Conservation (phyloP, 2,888 invertebrate genomes). For the Hemithea aestivaria region DNA sequence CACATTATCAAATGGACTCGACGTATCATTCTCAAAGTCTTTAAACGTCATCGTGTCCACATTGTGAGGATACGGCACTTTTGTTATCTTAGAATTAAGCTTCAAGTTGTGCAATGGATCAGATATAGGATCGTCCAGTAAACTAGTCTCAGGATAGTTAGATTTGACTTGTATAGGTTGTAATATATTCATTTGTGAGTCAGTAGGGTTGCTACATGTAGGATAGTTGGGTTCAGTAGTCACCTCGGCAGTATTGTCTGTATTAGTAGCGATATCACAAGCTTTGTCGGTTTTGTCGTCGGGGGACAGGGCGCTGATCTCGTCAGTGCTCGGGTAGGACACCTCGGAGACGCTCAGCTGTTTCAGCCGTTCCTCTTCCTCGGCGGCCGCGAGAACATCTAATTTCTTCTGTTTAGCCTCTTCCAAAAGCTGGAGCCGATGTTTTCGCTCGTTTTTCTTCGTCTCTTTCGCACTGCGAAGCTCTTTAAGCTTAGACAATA, state of each 20-base stretch:
- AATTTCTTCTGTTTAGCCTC: conserved; percentile 76
- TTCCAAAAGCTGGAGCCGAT: conserved; percentile 79
- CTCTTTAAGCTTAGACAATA: conserved; percentile 84
- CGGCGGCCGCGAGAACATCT: conserved; percentile 71
- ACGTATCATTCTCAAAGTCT: conserved; percentile 95
- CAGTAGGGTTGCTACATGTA: conserved; percentile 38
- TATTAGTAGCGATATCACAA: conserved; percentile 51
- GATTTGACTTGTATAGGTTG: conserved; percentile 68
- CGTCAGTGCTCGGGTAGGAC: conserved; percentile 81
- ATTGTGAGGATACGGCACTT: conserved; percentile 54
- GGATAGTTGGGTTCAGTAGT: conserved; percentile 38
- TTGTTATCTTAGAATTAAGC: conserved; percentile 52
- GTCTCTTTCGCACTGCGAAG: conserved; percentile 83
- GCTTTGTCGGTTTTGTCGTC: conserved; percentile 64
- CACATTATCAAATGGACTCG: conserved; percentile 95
- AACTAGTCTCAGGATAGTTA: conserved; percentile 51
- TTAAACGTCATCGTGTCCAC: conserved; percentile 77
- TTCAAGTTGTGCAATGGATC: conserved; percentile 65
- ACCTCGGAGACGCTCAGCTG: conserved; percentile 79
- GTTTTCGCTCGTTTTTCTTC: conserved; percentile 80
- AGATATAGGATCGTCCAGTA: conserved; percentile 61
- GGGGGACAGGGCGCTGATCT: conserved; percentile 75
- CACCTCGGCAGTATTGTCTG: conserved; percentile 41
- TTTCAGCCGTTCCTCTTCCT: conserved; percentile 74
- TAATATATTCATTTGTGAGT: conserved; percentile 57